These are phyloP conservation scores for Exocentrus adspersus DNA, from an alignment of 2,888 invertebrate species.

Conservation along the genomic window DNA sequence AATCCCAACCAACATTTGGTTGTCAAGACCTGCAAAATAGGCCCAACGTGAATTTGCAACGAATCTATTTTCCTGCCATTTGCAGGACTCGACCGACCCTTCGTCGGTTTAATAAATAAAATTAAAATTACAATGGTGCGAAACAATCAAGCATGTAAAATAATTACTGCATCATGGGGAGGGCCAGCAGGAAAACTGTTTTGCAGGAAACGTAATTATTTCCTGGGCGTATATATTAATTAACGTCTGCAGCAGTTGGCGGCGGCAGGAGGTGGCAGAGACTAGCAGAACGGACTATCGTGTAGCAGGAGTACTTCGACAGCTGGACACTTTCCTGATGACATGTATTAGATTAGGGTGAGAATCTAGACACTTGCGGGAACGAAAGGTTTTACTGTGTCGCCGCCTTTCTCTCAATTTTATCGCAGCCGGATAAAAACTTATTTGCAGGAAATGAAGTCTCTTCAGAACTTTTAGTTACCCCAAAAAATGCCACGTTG, in stretches of 20 bases:
- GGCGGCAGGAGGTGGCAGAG: conserved; percentile 58
- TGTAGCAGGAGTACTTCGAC: conserved; percentile 52
- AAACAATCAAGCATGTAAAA: conserved; percentile 59
- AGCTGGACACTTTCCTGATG: conserved; percentile 62
- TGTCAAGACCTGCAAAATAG: background rate
- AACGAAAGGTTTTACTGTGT: conserved; percentile 51
- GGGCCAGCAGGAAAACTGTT: conserved; percentile 38
- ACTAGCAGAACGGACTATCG: conserved; percentile 37
- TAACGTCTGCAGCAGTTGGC: conserved; percentile 63
- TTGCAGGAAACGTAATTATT: conserved; percentile 57
- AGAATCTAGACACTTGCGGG: conserved; percentile 60
- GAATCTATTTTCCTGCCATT: conserved; percentile 36
- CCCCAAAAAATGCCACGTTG: too few relatives aligned
- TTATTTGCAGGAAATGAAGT: conserved; percentile 21
- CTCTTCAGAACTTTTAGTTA: background rate
- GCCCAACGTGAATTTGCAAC: conserved; percentile 18
- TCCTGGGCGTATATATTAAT: conserved; percentile 64
- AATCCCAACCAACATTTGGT: background rate
- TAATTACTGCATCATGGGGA: conserved; percentile 53
- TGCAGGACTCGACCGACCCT: conserved; percentile 36
- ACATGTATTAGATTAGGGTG: conserved; percentile 64
- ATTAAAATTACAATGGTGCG: conserved; percentile 57
- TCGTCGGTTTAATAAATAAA: conserved; percentile 48
- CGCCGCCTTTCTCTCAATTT: conserved; percentile 27
- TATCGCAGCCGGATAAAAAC: conserved; percentile 22